Percentiles rank a stretch among this genome's conserved stretches.
Conservation (phyloP, 2,888 invertebrate species). For the Brachynemurus nebulosus region DNA sequence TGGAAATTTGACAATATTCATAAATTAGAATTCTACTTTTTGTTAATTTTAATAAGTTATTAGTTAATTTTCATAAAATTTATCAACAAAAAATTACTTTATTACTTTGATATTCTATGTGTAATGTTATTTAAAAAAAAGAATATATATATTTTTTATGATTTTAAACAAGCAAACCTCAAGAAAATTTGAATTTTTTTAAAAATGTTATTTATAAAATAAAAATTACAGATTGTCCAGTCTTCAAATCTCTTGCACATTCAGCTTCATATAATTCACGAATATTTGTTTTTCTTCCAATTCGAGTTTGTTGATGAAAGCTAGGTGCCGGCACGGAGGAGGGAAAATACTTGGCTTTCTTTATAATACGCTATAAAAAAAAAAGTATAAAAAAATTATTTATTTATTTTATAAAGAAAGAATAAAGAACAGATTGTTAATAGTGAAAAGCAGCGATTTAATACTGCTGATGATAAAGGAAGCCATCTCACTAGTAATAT, state of each 20-base stretch:
- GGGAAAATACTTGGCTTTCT: constrained; percentile 27
- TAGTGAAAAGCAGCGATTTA: too few relatives aligned
- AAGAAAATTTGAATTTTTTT: constrained; percentile 3
- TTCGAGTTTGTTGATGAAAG: constrained; percentile 22
- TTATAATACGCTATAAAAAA: constrained; percentile 26
- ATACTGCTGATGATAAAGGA: too few relatives aligned
- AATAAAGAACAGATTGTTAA: too few relatives aligned
- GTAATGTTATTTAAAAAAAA: background rate
- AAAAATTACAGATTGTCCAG: constrained; percentile 14
- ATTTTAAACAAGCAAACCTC: constrained; percentile 6
- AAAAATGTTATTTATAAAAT: constrained; percentile 1
- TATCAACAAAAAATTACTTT: background rate
- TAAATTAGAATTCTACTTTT: background rate
- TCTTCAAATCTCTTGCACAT: constrained; percentile 17
- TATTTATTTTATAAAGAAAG: background rate
- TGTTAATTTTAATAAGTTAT: background rate
- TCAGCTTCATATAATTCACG: constrained; percentile 31
- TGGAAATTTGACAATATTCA: background rate
- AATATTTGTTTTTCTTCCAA: constrained; percentile 24
- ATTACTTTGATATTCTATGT: background rate
- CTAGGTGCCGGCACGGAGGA: constrained; percentile 28
- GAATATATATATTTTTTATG: background rate
- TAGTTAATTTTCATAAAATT: too few relatives aligned
- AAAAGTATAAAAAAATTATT: constrained; percentile 3
- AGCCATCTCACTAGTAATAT: too few relatives aligned